Percentiles rank a stretch among this genome's conserved stretches.
Conservation (phyloP, 2,888 invertebrate species). For the Agapostemon virescens region DNA sequence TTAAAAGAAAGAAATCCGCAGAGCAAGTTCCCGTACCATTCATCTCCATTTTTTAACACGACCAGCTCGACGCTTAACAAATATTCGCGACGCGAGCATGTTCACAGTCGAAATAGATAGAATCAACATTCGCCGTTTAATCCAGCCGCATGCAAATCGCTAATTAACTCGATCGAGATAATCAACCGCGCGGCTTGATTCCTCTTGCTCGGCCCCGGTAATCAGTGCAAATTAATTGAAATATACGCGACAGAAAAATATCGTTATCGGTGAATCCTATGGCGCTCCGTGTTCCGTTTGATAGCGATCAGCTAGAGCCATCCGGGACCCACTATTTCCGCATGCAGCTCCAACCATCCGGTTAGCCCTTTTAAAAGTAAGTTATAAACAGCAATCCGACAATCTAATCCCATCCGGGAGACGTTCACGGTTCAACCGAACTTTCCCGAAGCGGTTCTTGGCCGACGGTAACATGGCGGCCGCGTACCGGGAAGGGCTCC, state of each 20-base stretch:
- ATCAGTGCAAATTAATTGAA: constrained; percentile 19
- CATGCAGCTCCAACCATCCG: not conserved
- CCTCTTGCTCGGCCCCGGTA: not conserved
- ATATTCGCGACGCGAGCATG: not conserved
- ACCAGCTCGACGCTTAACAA: not conserved
- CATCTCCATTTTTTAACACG: not conserved
- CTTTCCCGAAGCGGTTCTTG: constrained; percentile 2
- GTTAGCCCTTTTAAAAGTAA: constrained; percentile 45
- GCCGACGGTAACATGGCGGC: not conserved
- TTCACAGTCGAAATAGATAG: constrained; percentile 1
- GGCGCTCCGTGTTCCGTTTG: constrained; percentile 1
- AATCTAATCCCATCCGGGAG: constrained; percentile 39
- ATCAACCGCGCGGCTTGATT: not conserved
- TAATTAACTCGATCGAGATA: constrained; percentile 23
- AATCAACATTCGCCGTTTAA: constrained; percentile 20
- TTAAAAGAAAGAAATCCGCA: not conserved
- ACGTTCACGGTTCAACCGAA: constrained; percentile 29
- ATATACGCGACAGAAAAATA: constrained; percentile 14
- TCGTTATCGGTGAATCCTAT: constrained; percentile 4
- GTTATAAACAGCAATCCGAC: constrained; percentile 41
- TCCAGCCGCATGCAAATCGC: constrained; percentile 8
- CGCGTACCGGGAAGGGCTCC: constrained; percentile 25
- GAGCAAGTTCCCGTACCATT: not conserved
- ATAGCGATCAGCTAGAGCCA: constrained; percentile 19
- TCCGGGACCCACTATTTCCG: not conserved